Conservation (phyloP, 2,888 invertebrate species). For the Cephus pulcher region DNA sequence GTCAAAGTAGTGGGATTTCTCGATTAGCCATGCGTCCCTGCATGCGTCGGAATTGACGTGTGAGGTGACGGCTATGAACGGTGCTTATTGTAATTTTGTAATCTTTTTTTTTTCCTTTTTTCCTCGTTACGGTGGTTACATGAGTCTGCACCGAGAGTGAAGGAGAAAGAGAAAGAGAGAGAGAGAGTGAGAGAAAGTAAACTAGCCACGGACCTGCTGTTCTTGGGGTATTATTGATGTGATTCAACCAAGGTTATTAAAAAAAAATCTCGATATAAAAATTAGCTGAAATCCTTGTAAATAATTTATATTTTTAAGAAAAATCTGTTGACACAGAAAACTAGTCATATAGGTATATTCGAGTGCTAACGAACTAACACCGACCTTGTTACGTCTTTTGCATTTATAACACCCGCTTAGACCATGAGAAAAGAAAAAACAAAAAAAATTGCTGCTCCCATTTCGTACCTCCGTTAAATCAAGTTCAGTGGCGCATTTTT, state of each 20-base stretch:
- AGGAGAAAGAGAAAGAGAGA: slow-evolving; percentile 13
- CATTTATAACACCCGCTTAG: slow-evolving; percentile 61
- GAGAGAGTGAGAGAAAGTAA: slow-evolving; percentile 31
- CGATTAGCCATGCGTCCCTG: neutral
- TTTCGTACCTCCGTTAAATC: slow-evolving; percentile 56
- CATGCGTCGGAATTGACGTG: neutral
- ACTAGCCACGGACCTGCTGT: slow-evolving; percentile 53
- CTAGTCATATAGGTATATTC: slow-evolving; percentile 66
- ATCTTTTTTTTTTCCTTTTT: neutral
- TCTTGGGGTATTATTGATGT: slow-evolving; percentile 63
- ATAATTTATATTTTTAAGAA: slow-evolving; percentile 67
- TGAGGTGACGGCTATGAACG: neutral
- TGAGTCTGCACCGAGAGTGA: neutral
- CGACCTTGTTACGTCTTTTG: slow-evolving; percentile 62
- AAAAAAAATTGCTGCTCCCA: slow-evolving; percentile 47
- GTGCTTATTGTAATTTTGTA: neutral
- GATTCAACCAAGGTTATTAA: slow-evolving; percentile 61
- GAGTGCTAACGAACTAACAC: slow-evolving; percentile 63
- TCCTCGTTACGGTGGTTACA: neutral
- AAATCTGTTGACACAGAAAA: slow-evolving; percentile 60
- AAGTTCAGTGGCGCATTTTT: slow-evolving; percentile 53
- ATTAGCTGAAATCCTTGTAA: slow-evolving; percentile 62
- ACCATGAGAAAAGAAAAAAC: slow-evolving; percentile 37
- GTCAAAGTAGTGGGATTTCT: neutral
- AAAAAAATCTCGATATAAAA: slow-evolving; percentile 47